phyloP scores from a whole-genome alignment of 2,888 invertebrate genomes.

The Cistogaster globosa region DNA sequence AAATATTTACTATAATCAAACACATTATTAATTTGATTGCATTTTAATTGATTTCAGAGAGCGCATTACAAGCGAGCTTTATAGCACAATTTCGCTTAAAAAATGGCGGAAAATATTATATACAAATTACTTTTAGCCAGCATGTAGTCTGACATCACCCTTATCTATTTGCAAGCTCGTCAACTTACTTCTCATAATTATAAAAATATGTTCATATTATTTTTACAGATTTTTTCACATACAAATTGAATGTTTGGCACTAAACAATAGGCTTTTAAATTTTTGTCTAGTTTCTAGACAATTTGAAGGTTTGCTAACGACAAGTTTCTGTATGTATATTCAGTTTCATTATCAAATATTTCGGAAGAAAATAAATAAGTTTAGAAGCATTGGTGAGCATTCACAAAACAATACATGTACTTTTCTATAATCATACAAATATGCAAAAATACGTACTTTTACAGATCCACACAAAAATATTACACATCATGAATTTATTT shows the following conservation, averaged over 20 bases:
- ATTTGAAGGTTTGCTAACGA: conserved; percentile 60
- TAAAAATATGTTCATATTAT: too few species aligned
- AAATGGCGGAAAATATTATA: too few species aligned
- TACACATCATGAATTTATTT: conserved; percentile 47
- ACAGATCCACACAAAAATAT: not conserved
- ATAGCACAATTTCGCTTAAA: too few species aligned
- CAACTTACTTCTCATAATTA: too few species aligned
- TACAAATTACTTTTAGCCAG: too few species aligned
- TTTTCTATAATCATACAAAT: not conserved
- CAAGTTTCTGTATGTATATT: not conserved
- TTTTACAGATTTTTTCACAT: not conserved
- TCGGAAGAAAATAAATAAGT: not conserved
- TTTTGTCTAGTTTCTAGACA: conserved; percentile 61
- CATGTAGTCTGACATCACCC: too few species aligned
- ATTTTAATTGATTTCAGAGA: too few species aligned
- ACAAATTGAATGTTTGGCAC: not conserved
- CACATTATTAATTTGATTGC: too few species aligned
- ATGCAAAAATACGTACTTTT: not conserved
- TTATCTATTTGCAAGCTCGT: too few species aligned
- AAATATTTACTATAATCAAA: too few species aligned
- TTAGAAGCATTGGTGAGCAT: not conserved
- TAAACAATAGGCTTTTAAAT: conserved; percentile 38
- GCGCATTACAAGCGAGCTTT: too few species aligned
- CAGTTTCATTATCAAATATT: conserved; percentile 26
- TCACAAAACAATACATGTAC: not conserved